phyloP scores from a whole-genome alignment of 2,113 vertebrate genomes.

The Ceuthmochares aereus region DNA sequence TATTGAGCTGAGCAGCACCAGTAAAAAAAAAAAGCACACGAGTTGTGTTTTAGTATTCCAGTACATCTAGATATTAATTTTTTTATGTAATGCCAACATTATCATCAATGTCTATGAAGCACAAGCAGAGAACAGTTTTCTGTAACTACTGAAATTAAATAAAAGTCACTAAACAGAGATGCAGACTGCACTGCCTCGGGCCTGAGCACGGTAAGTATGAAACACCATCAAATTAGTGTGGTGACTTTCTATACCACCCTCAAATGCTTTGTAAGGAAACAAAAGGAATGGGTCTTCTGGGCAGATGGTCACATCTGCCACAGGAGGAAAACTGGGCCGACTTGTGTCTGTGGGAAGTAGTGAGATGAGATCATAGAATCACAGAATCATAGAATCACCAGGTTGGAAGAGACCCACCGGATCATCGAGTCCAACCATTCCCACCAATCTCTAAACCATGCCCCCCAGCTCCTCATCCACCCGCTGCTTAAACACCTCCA shows the following conservation, averaged over 20 bases:
- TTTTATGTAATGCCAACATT: neutral
- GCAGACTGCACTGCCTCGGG: neutral
- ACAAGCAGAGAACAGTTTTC: neutral
- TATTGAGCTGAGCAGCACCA: neutral
- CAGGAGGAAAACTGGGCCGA: neutral
- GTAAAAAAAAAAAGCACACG: neutral
- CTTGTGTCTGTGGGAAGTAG: neutral
- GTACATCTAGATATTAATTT: neutral
- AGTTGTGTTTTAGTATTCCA: neutral
- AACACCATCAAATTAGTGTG: neutral
- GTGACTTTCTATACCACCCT: neutral
- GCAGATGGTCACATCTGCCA: neutral
- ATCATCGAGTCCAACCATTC: too few relatives aligned
- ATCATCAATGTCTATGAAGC: neutral
- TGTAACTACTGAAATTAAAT: neutral
- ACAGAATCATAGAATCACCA: too few relatives aligned
- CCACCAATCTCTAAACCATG: too few relatives aligned
- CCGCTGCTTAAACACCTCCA: too few relatives aligned
- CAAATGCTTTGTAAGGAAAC: neutral
- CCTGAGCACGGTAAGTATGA: neutral
- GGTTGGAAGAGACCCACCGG: too few relatives aligned
- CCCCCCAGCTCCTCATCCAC: too few relatives aligned
- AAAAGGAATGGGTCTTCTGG: neutral
- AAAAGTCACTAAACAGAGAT: neutral
- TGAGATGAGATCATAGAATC: too few relatives aligned